Percentiles rank a stretch among this genome's conserved stretches.
phyloP scores from a whole-genome alignment of 1,140 invertebrate species.

The Bacillus rossius region DNA sequence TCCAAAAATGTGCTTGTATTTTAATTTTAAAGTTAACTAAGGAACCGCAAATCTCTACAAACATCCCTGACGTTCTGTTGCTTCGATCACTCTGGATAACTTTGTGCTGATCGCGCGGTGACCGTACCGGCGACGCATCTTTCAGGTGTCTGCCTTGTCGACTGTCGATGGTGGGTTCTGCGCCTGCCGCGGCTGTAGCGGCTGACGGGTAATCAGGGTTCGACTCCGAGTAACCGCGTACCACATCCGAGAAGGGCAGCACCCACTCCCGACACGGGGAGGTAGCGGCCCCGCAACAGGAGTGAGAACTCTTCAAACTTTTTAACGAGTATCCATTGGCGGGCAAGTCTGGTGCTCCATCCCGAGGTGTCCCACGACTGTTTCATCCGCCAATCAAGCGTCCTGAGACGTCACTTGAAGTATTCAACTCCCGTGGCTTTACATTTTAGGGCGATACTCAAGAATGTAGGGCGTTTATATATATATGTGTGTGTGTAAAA shows the following conservation, averaged over 20 bases:
- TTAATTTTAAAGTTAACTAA: too few species aligned
- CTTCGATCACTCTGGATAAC: constrained; percentile 79
- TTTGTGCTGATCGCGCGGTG: constrained; percentile 68
- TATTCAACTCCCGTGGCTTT: too few species aligned
- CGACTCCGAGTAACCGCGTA: constrained; percentile 51
- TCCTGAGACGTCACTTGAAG: too few species aligned
- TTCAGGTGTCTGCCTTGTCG: constrained; percentile 88
- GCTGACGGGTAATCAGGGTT: constrained; percentile 70
- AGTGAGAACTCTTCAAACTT: constrained; percentile 88
- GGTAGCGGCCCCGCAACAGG: constrained; percentile 76
- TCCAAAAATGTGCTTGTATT: too few species aligned
- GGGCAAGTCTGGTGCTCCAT: constrained; percentile 90
- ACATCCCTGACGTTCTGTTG: too few species aligned
- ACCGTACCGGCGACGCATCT: constrained; percentile 65
- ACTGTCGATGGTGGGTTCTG: constrained; percentile 74
- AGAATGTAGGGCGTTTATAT: too few species aligned
- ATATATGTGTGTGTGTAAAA: too few species aligned
- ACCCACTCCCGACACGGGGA: constrained; percentile 75
- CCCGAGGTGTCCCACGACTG: too few species aligned
- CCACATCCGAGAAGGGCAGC: constrained; percentile 78
- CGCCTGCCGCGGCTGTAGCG: constrained; percentile 76
- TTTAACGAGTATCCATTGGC: constrained; percentile 84
- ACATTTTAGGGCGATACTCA: too few species aligned
- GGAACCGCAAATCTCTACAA: too few species aligned
- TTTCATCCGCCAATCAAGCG: too few species aligned